A percentile compares a stretch with the other conserved stretches of the same genome.
Evolutionary conservation across 1,140 invertebrate genomes (phyloP).

Genomic region (Pectinophora gossypiella): DNA sequence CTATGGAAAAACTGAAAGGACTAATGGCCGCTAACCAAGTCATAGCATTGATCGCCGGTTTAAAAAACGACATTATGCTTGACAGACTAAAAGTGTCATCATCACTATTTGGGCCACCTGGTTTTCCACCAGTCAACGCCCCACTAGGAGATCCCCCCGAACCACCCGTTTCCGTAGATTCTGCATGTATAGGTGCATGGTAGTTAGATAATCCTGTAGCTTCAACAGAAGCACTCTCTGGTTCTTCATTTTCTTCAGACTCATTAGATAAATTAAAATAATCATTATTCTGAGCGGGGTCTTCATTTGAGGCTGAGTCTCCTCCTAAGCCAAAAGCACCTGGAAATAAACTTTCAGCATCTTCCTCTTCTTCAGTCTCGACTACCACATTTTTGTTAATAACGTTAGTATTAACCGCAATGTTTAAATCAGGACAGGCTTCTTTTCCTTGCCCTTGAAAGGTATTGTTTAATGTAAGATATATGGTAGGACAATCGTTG

Average conservation of each 20-base stretch:
- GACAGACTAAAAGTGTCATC: conserved; percentile 57
- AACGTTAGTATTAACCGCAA: conserved; percentile 66
- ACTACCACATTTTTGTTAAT: conserved; percentile 63
- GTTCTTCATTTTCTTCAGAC: conserved; percentile 24
- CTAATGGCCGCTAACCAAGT: conserved; percentile 57
- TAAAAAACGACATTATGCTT: conserved; percentile 47
- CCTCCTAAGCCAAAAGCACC: conserved; percentile 46
- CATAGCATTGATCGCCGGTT: conserved; percentile 49
- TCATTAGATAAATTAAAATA: conserved; percentile 46
- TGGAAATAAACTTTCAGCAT: conserved; percentile 46
- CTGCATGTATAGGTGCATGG: conserved; percentile 33
- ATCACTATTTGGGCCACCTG: conserved; percentile 28
- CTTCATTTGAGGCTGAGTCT: conserved; percentile 30
- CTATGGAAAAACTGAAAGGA: conserved; percentile 51
- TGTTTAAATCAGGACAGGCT: conserved; percentile 67
- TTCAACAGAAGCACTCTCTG: conserved; percentile 51
- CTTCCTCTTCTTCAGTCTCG: conserved; percentile 53
- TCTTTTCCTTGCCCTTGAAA: conserved; percentile 68
- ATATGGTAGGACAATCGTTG: conserved; percentile 64
- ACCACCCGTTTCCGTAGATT: conserved; percentile 17
- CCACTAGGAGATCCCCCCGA: conserved; percentile 32
- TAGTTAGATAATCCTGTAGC: conserved; percentile 46
- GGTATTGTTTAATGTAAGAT: conserved; percentile 61
- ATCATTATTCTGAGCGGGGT: conserved; percentile 25
- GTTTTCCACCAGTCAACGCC: conserved; percentile 36